Evolutionary conservation across 2,888 invertebrate species (phyloP).

Genomic region (Schizaphis graminum): DNA sequence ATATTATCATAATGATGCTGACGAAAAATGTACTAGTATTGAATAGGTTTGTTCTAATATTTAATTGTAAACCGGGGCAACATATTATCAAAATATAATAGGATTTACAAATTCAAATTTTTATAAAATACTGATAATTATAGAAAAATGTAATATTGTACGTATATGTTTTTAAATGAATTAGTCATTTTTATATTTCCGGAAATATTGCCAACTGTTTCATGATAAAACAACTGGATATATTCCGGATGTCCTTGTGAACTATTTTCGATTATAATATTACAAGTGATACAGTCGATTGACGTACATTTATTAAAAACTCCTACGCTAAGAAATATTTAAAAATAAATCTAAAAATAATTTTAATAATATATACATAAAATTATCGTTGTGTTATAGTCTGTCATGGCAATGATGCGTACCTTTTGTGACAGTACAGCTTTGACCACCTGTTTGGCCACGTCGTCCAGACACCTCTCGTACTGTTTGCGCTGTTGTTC

Average conservation of each 20-base stretch:
- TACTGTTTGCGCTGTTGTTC: slow-evolving; percentile 81
- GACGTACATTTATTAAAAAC: background rate
- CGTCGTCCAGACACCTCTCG: slow-evolving; percentile 85
- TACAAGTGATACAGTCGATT: background rate
- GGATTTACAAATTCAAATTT: background rate
- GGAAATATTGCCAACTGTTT: background rate
- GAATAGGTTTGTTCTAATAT: background rate
- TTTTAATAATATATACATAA: background rate
- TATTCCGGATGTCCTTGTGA: background rate
- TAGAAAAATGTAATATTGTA: background rate
- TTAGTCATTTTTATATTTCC: background rate
- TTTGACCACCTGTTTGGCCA: slow-evolving; percentile 86
- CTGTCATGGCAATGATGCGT: slow-evolving; percentile 64
- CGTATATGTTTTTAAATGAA: background rate
- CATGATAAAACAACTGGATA: background rate
- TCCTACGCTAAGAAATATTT: background rate
- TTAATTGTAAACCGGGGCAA: background rate
- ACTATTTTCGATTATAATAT: background rate
- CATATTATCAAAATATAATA: background rate
- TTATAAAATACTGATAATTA: background rate
- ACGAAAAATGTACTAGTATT: background rate
- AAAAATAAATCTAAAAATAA: background rate
- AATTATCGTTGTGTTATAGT: background rate
- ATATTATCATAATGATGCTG: background rate
- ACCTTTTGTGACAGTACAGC: slow-evolving; percentile 89